Evolutionary conservation across 2,113 vertebrate genomes (phyloP).

Genomic region (Myodes glareolus): DNA sequence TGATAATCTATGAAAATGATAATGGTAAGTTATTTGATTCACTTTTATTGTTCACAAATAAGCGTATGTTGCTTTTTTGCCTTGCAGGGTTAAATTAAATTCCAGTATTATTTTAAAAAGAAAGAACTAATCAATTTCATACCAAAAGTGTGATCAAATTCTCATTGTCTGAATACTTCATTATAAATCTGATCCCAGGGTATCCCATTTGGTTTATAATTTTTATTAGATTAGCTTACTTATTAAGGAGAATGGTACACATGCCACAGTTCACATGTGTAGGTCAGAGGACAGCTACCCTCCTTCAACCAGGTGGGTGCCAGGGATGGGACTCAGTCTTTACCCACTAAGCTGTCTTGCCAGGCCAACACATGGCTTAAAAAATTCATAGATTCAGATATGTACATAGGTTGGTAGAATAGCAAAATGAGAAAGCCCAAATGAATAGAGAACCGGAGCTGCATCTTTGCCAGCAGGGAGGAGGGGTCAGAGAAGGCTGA

Average conservation of each 20-base stretch:
- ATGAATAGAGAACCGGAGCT: accelerated
- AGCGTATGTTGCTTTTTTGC: not conserved
- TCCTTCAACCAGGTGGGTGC: too few species aligned
- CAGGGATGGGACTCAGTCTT: not conserved
- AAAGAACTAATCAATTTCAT: not conserved
- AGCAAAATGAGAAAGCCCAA: not conserved
- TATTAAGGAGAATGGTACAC: not conserved
- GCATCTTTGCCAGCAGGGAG: too few species aligned
- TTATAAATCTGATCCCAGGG: not conserved
- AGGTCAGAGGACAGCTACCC: not conserved
- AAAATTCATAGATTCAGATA: not conserved
- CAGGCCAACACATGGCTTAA: not conserved
- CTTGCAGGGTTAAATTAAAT: not conserved
- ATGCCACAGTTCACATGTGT: not conserved
- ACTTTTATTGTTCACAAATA: not conserved
- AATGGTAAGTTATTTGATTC: not conserved
- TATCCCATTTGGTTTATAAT: not conserved
- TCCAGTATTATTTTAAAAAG: not conserved
- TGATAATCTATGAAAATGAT: not conserved
- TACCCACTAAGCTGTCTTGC: not conserved
- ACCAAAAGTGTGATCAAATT: not conserved
- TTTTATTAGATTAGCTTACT: not conserved
- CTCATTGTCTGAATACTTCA: not conserved
- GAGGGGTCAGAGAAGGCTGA: not conserved
- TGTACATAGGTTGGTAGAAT: not conserved